Conservation (phyloP, 2,888 invertebrate species). For the Diadromus collaris region DNA sequence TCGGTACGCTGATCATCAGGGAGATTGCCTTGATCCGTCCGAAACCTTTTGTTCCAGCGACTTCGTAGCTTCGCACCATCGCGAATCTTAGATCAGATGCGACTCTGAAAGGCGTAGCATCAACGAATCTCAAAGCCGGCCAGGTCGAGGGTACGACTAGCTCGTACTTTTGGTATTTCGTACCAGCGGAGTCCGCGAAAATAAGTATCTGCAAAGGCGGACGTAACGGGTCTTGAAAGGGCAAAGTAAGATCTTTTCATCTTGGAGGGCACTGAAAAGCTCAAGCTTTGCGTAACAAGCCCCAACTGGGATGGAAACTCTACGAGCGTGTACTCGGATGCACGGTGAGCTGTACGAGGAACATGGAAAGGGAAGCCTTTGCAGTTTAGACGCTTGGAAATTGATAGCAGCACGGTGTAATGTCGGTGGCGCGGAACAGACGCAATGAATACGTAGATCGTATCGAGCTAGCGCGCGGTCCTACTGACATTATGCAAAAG, state of each 20-base stretch:
- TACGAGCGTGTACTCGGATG: neutral
- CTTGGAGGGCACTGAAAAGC: neutral
- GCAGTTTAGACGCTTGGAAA: conserved; percentile 2
- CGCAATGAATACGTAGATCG: neutral
- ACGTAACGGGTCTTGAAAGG: conserved; percentile 4
- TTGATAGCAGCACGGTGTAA: conserved; percentile 2
- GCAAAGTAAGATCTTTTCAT: conserved; percentile 24
- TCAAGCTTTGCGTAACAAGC: neutral
- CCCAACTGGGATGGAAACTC: conserved; percentile 2
- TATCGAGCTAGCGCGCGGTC: neutral
- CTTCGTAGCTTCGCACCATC: conserved; percentile 39
- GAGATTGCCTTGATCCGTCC: conserved; percentile 54
- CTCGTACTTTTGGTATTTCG: neutral
- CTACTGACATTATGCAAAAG: neutral
- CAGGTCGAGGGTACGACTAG: neutral
- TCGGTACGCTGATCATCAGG: conserved; percentile 48
- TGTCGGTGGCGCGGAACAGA: neutral
- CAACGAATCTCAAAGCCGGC: conserved; percentile 12
- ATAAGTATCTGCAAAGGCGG: neutral
- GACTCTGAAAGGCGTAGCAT: conserved; percentile 20
- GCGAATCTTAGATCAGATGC: conserved; percentile 26
- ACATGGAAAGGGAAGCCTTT: neutral
- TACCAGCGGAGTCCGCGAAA: neutral
- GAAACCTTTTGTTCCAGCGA: conserved; percentile 35
- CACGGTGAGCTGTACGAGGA: neutral